Conservation (phyloP, 1,140 invertebrate species). For the Drosophila arizonae region DNA sequence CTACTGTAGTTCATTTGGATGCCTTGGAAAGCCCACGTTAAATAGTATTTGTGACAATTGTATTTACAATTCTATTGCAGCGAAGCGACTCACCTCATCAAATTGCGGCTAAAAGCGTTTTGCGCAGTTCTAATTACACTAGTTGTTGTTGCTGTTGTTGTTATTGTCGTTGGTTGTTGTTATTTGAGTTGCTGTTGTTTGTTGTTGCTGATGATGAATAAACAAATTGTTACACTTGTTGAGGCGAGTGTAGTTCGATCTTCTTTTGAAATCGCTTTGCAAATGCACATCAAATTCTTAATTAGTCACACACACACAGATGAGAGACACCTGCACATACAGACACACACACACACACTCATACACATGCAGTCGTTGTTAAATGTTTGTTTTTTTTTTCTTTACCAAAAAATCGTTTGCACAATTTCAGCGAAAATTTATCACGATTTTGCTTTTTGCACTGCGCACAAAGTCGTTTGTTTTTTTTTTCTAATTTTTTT, state of each 20-base stretch:
- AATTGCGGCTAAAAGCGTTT: constrained; percentile 57
- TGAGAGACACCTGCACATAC: constrained; percentile 9
- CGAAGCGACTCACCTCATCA: constrained; percentile 26
- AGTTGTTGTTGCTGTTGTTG: constrained; percentile 29
- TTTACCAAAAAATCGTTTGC: constrained; percentile 67
- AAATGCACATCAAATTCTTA: constrained; percentile 67
- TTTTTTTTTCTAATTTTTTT: constrained; percentile 35
- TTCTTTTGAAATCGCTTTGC: constrained; percentile 34
- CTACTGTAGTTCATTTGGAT: constrained; percentile 23
- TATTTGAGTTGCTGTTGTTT: constrained; percentile 29
- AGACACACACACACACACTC: constrained; percentile 14
- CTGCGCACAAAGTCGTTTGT: constrained; percentile 54
- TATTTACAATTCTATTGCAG: constrained; percentile 18
- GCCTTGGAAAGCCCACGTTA: constrained; percentile 9
- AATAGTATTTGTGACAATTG: constrained; percentile 4
- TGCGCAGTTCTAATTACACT: constrained; percentile 76
- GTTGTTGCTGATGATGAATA: constrained; percentile 26
- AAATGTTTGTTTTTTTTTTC: constrained; percentile 24
- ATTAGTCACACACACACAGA: constrained; percentile 54
- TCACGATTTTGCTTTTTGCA: constrained; percentile 74
- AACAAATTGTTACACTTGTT: constrained; percentile 59
- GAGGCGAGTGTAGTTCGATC: constrained; percentile 35
- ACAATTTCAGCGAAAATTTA: constrained; percentile 74
- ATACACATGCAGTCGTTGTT: constrained; percentile 36
- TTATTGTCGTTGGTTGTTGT: constrained; percentile 28